phyloP scores from a whole-genome alignment of 37 sponge, comb jelly and placozoan genomes.

The Spongilla lacustris region DNA sequence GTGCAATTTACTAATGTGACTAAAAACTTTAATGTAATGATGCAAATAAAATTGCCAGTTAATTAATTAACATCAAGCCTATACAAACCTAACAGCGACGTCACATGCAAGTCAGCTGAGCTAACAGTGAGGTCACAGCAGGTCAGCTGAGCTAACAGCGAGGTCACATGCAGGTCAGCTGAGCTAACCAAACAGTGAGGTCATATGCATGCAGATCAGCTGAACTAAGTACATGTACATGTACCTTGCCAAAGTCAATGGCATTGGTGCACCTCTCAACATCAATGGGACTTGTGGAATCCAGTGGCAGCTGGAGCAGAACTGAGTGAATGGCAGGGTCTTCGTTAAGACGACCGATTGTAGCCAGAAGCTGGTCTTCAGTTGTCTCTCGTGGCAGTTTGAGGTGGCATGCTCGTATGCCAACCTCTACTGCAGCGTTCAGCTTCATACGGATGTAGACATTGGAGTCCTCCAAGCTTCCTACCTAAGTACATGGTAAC shows the following conservation, averaged over 20 bases:
- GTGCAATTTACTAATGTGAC: too few species aligned
- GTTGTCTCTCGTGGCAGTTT: constrained; percentile 70
- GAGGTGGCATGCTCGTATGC: constrained; percentile 68
- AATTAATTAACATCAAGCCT: too few species aligned
- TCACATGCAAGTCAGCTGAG: too few species aligned
- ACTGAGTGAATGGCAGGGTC: constrained; percentile 87
- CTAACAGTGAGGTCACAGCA: too few species aligned
- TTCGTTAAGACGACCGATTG: constrained; percentile 57
- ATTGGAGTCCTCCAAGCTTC: constrained; percentile 82
- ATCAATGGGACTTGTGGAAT: constrained; percentile 51
- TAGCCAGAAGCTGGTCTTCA: constrained; percentile 58
- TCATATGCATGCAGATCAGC: too few species aligned
- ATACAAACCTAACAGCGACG: too few species aligned
- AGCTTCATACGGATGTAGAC: constrained; percentile 97
- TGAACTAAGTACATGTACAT: too few species aligned
- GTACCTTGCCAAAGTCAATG: constrained; percentile 61
- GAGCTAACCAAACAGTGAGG: too few species aligned
- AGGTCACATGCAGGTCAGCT: too few species aligned
- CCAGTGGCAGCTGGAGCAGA: constrained; percentile 91
- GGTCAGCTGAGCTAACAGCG: too few species aligned
- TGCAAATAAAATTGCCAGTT: too few species aligned
- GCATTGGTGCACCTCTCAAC: constrained; percentile 75
- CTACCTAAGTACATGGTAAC: constrained; percentile 60
- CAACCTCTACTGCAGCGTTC: constrained; percentile 82
- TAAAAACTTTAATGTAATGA: too few species aligned